phyloP scores from a whole-genome alignment of 2,113 vertebrate genomes.

The Donacobius atricapilla region DNA sequence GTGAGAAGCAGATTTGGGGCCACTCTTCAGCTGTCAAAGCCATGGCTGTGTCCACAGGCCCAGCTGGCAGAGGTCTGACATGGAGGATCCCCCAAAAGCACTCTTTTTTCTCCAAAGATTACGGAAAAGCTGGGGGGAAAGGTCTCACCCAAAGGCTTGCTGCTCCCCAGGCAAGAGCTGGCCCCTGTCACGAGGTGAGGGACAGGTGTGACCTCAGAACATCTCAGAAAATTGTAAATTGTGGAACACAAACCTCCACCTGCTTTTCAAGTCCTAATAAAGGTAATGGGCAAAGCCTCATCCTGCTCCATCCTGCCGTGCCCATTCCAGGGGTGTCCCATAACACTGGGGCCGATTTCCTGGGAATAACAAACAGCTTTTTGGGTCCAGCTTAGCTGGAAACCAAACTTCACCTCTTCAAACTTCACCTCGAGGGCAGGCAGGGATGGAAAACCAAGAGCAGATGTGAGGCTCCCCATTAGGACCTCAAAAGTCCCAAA shows the following conservation, averaged over 20 bases:
- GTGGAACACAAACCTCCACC: not conserved
- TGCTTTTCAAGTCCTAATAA: constrained; percentile 37
- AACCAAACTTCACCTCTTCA: not conserved
- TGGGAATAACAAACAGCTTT: not conserved
- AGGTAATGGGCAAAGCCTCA: not conserved
- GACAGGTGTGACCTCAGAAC: not conserved
- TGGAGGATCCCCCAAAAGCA: not conserved
- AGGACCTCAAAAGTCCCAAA: not conserved
- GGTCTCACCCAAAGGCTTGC: not conserved
- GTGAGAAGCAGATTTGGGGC: accelerated
- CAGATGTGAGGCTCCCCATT: not conserved
- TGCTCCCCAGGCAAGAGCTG: not conserved
- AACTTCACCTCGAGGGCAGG: accelerated
- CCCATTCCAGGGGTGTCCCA: accelerated
- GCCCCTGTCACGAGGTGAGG: not conserved
- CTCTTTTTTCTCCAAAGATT: not conserved
- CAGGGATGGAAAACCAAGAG: not conserved
- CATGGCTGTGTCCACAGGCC: not conserved
- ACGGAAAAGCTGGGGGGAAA: not conserved
- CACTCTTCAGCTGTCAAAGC: not conserved
- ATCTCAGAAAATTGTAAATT: not conserved
- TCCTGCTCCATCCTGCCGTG: accelerated
- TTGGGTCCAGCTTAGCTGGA: not conserved
- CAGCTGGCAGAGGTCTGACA: not conserved
- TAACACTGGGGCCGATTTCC: not conserved